Evolutionary conservation across 2,888 invertebrate species (phyloP), one percentile per base, ranked within the genome.

Genomic region (Nomada fucata): DNA sequence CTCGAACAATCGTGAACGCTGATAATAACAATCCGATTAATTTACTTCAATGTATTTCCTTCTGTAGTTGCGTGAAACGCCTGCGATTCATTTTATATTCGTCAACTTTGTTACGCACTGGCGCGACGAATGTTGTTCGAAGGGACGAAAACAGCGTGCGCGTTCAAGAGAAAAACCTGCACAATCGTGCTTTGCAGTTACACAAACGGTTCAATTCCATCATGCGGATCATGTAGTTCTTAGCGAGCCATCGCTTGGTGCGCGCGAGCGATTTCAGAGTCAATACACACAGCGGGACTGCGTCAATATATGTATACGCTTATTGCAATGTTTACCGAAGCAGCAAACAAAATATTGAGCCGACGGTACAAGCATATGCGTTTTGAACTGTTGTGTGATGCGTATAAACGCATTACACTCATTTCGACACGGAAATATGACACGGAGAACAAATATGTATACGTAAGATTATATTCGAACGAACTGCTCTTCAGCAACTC

Each of bases 301-400:
- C 42, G 44, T 69, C 69, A 44, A 44, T 57, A 57, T 26, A 9
- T 4, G 7, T 36, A 7, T 36, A 42, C 57, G 44, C 36, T 57
- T 44, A 57, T 69, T 29, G 44, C 26, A 69, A 69, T 57, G 26
- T 44, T 4, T 20, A 67, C 20, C 36, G 9, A 20, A 52, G 52
- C 11, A n/a, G 11, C 20, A 69, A 69, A 57, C n/a, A 69, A 55
- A 44, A 57, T 57, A 57, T 69, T 69, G 57, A 57, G 15, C 26
- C 44, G n/a, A 18, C 13, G 57, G 26, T 26, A 23, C 15, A 23
- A 7, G 23, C 26, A 42, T n/a, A 18, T 20, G 11, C 18, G 47
- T 9, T 20, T 4, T 50, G 10, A 36, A 36, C 36, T 36, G 36
- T 36, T 36, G 23, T 1, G 23, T 23, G 1, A 23, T 23, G 23